Percentiles rank a stretch among this genome's conserved stretches.
phyloP scores from a whole-genome alignment of 2,797 vertebrate species.

The Phoxinus dragarum region DNA sequence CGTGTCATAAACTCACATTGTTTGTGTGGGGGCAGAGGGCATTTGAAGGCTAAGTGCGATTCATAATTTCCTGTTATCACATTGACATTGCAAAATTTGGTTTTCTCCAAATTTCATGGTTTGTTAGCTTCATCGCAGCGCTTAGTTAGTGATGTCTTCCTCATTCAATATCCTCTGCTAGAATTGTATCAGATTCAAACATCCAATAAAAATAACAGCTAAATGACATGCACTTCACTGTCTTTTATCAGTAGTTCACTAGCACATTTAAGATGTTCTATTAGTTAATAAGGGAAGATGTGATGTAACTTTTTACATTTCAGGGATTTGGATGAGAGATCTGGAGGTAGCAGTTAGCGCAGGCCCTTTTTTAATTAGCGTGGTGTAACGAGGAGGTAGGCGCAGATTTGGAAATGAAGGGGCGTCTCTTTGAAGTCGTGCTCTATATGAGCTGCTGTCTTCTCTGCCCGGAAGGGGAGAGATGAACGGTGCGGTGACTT shows the following conservation, averaged over 20 bases:
- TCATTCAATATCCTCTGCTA: background rate
- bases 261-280: background rate
- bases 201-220: background rate
- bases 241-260: constrained; percentile 21
- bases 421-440: constrained; percentile 78
- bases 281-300: constrained; percentile 31
- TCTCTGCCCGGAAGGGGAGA: constrained; percentile 71
- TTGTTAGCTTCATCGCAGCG: constrained; percentile 41
- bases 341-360: constrained; percentile 60
- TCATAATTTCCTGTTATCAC: constrained; percentile 24
- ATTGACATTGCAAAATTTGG: background rate
- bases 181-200: background rate
- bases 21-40: constrained; percentile 25
- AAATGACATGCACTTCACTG: background rate
- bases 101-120: constrained; percentile 48
- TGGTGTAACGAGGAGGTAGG: constrained; percentile 70
- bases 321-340: constrained; percentile 63
- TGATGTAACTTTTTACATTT: constrained; percentile 62
- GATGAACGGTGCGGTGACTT: constrained; percentile 53
- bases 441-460: constrained; percentile 71
- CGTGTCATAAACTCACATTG: background rate
- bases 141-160: constrained; percentile 34
- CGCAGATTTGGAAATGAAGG: constrained; percentile 79
- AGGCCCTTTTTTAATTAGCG: constrained; percentile 75
- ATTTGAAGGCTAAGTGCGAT: constrained; percentile 38